A percentile compares a stretch with the other conserved stretches of the same genome.
These are phyloP conservation scores for Papilio xuthus DNA, from an alignment of 1,140 invertebrate species.

Conservation along the genomic window DNA sequence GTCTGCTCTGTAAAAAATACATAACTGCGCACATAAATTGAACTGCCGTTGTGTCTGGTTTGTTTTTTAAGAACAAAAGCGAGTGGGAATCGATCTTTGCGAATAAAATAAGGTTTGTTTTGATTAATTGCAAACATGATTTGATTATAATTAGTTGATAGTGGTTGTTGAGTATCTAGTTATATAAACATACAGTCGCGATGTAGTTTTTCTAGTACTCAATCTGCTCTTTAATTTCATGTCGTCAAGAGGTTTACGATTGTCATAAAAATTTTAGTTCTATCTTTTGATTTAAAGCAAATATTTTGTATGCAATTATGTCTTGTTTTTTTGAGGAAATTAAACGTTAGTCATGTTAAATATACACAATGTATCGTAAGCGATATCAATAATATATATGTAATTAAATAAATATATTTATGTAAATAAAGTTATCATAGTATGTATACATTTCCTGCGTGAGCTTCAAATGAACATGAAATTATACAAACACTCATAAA, in stretches of 20 bases:
- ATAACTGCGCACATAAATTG: neutral
- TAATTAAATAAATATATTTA: neutral
- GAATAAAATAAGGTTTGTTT: constrained; percentile 22
- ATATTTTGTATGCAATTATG: neutral
- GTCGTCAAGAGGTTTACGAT: neutral
- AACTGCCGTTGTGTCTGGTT: neutral
- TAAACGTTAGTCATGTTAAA: constrained; percentile 6
- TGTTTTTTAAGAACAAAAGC: neutral
- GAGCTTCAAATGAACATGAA: neutral
- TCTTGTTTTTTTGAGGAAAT: neutral
- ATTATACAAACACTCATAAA: neutral
- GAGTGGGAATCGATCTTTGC: constrained; percentile 7
- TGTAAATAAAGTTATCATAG: neutral
- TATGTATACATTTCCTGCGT: neutral
- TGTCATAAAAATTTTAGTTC: neutral
- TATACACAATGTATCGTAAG: neutral
- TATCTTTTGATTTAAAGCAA: neutral
- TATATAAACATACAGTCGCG: neutral
- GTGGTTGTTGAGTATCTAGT: neutral
- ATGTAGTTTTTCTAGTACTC: neutral
- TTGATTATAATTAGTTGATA: constrained; percentile 22
- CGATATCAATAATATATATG: neutral
- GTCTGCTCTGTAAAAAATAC: constrained; percentile 21
- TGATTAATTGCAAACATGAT: constrained; percentile 23
- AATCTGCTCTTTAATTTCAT: neutral